These are phyloP conservation scores for Prietella phreatophila DNA, from an alignment of 2,113 vertebrate species.

Conservation along the genomic window DNA sequence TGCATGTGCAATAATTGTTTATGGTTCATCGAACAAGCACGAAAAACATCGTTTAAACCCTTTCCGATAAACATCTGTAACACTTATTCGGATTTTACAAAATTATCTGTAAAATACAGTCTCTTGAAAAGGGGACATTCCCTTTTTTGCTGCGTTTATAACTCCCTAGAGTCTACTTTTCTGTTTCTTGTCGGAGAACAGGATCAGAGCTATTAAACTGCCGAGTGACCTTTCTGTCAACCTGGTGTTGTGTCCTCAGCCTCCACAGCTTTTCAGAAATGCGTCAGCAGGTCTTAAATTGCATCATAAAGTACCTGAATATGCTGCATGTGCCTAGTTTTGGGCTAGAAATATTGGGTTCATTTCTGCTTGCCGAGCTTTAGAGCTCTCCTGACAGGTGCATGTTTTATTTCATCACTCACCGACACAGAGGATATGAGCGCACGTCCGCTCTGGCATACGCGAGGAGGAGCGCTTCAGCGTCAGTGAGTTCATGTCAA, in stretches of 20 bases:
- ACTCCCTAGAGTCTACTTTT: background rate
- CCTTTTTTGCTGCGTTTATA: background rate
- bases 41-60: too few species aligned
- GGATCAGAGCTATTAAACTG: slow-evolving; percentile 18
- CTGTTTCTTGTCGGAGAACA: slow-evolving; percentile 2
- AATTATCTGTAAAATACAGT: too few species aligned
- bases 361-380: slow-evolving; percentile 32
- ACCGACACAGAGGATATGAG: slow-evolving; percentile 27
- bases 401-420: slow-evolving; percentile 47
- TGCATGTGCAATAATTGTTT: too few species aligned
- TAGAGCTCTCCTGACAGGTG: background rate
- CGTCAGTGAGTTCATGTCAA: slow-evolving; percentile 17
- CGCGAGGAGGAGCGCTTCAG: slow-evolving; percentile 8
- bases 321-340: slow-evolving; percentile 17
- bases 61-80: too few species aligned
- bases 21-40: too few species aligned
- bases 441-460: slow-evolving; percentile 26
- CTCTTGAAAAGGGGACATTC: too few species aligned
- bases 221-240: background rate
- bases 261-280: background rate
- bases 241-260: background rate
- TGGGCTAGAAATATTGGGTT: slow-evolving; percentile 38
- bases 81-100: too few species aligned
- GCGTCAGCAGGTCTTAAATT: slow-evolving; percentile 24
- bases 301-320: slow-evolving; percentile 25